Percentiles rank a stretch among this genome's conserved stretches.
These are phyloP conservation scores for Lota lota DNA, from an alignment of 2,113 vertebrate species.

Conservation along the genomic window DNA sequence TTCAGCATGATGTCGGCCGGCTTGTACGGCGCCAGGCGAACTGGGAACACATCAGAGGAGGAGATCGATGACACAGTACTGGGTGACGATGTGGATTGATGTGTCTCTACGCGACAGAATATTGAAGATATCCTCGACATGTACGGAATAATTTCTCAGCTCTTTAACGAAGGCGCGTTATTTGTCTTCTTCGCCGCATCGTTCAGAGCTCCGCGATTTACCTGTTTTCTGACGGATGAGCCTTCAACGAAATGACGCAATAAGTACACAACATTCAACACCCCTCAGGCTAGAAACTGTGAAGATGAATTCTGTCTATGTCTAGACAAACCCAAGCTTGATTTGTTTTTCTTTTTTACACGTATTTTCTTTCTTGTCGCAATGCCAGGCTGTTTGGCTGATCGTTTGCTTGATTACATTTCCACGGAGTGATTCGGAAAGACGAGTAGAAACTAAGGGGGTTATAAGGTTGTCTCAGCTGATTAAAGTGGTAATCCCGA, in stretches of 20 bases:
- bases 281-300: conserved; percentile 4
- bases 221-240: background rate
- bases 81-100: background rate
- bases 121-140: conserved; percentile 9
- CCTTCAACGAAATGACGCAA: conserved; percentile 5
- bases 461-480: no score
- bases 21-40: conserved; percentile 91
- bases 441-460: no score
- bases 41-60: conserved; percentile 57
- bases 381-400: background rate
- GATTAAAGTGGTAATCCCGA: no score
- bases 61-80: background rate
- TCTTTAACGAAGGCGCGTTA: conserved; percentile 11
- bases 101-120: background rate
- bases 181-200: background rate
- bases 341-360: no score
- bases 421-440: no score
- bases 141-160: conserved; percentile 5
- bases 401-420: no score
- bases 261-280: conserved; percentile 1
- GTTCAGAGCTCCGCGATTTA: background rate
- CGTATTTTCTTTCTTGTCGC: no score
- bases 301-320: background rate
- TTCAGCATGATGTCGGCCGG: conserved; percentile 96
- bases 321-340: background rate